These are phyloP conservation scores for Urocitellus parryii DNA, from an alignment of 2,113 vertebrate species.

Conservation along the genomic window DNA sequence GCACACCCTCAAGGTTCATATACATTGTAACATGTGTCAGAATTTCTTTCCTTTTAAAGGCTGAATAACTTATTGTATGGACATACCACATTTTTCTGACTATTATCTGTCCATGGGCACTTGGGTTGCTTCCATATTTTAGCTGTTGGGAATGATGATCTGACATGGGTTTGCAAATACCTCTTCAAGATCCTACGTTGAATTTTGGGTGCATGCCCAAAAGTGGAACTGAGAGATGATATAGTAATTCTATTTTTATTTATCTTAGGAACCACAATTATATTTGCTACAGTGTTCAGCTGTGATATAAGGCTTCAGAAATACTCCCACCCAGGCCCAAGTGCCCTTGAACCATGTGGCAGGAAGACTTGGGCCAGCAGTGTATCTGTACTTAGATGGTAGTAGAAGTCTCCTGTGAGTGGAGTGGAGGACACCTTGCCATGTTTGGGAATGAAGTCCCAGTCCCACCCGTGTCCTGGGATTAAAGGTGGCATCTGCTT, in stretches of 20 bases:
- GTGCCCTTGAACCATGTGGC: neutral
- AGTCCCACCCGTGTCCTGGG: neutral
- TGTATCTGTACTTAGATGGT: no score
- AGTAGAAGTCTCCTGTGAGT: neutral
- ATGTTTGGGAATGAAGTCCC: no score
- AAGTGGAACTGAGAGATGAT: neutral
- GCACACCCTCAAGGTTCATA: neutral
- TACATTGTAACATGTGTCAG: no score
- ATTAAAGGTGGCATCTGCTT: neutral
- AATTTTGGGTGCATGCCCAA: neutral
- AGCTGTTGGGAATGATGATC: no score
- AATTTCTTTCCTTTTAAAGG: neutral
- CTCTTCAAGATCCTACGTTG: neutral
- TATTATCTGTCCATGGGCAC: neutral
- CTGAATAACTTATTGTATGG: neutral
- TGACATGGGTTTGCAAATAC: fast-evolving
- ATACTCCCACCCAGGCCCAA: neutral
- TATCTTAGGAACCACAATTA: neutral
- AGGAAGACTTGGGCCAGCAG: neutral
- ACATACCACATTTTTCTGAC: neutral
- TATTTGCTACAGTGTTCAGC: no score
- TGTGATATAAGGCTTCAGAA: neutral
- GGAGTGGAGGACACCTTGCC: neutral
- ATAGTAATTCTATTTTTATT: neutral
- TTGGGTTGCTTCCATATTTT: neutral